Conservation (phyloP, 2,113 vertebrate genomes). For the Mesocricetus auratus region DNA sequence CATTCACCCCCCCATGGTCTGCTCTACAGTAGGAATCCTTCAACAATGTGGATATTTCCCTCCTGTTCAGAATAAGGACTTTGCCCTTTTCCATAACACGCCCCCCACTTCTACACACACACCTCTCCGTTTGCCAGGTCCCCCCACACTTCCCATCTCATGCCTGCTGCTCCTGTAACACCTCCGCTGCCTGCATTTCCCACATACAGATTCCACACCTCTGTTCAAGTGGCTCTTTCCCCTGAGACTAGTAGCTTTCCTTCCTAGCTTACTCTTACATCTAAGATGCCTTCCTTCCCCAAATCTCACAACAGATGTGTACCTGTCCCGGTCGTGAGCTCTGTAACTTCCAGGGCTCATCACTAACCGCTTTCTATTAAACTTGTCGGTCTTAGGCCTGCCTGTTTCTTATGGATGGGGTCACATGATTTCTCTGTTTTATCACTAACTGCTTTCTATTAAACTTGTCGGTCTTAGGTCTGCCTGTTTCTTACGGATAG, state of each 20-base stretch:
- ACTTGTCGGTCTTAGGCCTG: background rate
- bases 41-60: background rate
- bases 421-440: too few species aligned
- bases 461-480: background rate
- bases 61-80: background rate
- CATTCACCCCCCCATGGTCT: background rate
- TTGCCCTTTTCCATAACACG: background rate
- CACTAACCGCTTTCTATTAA: conserved; percentile 31
- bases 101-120: background rate
- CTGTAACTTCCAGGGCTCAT: background rate
- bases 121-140: background rate
- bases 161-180: conserved; percentile 22
- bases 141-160: conserved; percentile 7
- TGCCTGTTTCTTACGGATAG: conserved; percentile 37
- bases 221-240: conserved; percentile 4
- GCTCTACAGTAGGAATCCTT: background rate
- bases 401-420: too few species aligned
- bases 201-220: conserved; percentile 47
- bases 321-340: background rate
- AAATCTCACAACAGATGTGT: background rate
- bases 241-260: background rate
- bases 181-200: conserved; percentile 3
- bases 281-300: conserved; percentile 17
- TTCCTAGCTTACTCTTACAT: background rate
- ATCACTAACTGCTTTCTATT: conserved; percentile 17